Evolutionary conservation across 2,888 invertebrate genomes (phyloP).

Genomic region (Cancer borealis): DNA sequence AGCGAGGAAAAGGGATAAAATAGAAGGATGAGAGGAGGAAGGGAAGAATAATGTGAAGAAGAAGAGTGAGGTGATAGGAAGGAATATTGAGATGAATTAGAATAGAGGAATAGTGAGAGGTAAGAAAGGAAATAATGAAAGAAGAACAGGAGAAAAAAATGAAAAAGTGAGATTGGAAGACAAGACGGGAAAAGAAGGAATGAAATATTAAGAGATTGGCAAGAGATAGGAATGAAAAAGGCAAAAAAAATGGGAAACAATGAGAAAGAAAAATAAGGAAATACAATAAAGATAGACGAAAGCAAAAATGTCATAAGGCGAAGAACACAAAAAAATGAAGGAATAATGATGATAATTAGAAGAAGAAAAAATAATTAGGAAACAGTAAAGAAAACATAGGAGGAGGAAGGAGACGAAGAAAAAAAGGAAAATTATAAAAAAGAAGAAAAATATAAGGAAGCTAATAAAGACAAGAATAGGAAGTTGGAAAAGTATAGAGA

Average conservation of each 20-base stretch:
- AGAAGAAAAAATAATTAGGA: too few species aligned
- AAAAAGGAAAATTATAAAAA: too few species aligned
- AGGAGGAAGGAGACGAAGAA: too few species aligned
- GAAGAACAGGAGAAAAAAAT: too few species aligned
- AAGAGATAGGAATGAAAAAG: neutral
- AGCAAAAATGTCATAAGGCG: too few species aligned
- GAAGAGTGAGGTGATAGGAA: neutral
- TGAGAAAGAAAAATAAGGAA: neutral
- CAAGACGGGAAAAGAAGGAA: neutral
- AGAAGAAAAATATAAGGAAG: neutral
- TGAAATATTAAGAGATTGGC: neutral
- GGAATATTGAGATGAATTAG: too few species aligned
- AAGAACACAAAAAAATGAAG: too few species aligned
- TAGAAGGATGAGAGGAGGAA: neutral
- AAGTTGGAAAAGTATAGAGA: neutral
- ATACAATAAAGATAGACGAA: neutral
- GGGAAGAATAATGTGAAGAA: neutral
- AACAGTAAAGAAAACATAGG: too few species aligned
- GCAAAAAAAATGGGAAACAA: neutral
- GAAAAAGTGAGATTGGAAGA: neutral
- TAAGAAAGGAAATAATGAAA: neutral
- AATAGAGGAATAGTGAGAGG: neutral
- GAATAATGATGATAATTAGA: too few species aligned
- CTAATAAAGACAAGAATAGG: neutral
- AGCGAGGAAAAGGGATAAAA: too few species aligned